Evolutionary conservation across 2,113 vertebrate genomes (phyloP).

Genomic region (Triplophysa dalaica): DNA sequence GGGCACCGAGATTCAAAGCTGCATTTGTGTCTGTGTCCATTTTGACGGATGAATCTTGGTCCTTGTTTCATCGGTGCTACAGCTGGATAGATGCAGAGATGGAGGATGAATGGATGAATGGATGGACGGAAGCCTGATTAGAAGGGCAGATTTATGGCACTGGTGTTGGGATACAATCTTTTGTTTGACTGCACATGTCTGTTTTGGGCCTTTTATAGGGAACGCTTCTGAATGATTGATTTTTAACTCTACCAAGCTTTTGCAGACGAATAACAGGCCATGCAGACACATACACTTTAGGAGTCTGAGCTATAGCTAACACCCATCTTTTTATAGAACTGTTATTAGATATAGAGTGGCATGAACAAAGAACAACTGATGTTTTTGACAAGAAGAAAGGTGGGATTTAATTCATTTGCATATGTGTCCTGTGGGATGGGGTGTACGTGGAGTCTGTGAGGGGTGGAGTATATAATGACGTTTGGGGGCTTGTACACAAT

Average conservation of each 20-base stretch:
- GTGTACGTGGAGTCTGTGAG: neutral
- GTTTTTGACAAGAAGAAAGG: neutral
- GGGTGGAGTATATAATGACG: slow-evolving; percentile 18
- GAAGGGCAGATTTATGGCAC: slow-evolving; percentile 55
- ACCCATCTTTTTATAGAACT: too few species aligned
- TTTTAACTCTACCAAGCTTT: slow-evolving; percentile 39
- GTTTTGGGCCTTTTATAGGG: slow-evolving; percentile 33
- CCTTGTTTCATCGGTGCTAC: neutral
- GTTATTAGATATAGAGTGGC: neutral
- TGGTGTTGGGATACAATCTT: slow-evolving; percentile 56
- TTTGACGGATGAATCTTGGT: neutral
- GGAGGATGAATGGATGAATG: slow-evolving; percentile 1
- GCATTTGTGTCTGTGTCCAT: slow-evolving; percentile 6
- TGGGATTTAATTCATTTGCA: slow-evolving; percentile 12
- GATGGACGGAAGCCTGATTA: slow-evolving; percentile 2
- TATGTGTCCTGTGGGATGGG: slow-evolving; percentile 9
- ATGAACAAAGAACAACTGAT: neutral
- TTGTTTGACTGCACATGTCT: slow-evolving; percentile 34
- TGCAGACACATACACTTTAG: neutral
- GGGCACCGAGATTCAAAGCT: slow-evolving; percentile 36
- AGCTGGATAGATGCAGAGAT: neutral
- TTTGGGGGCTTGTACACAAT: slow-evolving; percentile 12
- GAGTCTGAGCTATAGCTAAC: neutral
- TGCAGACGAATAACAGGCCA: slow-evolving; percentile 12
- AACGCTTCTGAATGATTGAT: slow-evolving; percentile 34